phyloP scores from a whole-genome alignment of 2,797 vertebrate species.

The Micromesistius poutassou region DNA sequence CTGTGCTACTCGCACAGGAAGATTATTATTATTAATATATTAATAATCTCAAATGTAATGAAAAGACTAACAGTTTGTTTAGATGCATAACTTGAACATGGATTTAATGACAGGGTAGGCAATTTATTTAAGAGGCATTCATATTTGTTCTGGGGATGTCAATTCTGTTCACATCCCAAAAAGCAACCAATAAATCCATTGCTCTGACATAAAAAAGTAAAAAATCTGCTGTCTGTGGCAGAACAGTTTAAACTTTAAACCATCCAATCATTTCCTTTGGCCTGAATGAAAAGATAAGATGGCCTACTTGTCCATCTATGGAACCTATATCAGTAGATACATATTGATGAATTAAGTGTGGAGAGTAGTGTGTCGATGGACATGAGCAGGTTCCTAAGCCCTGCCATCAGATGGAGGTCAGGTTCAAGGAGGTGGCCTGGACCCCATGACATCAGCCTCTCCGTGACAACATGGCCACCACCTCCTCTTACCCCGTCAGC shows the following conservation, averaged over 20 bases:
- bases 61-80: background rate
- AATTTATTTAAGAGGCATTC: too few relatives aligned
- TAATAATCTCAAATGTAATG: background rate
- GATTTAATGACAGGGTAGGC: background rate
- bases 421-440: slow-evolving; percentile 13
- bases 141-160: too few relatives aligned
- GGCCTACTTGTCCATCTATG: background rate
- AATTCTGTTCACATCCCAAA: too few relatives aligned
- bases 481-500: slow-evolving; percentile 7
- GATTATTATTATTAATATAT: background rate
- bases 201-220: too few relatives aligned
- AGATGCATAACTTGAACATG: background rate
- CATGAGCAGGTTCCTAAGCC: background rate
- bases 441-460: slow-evolving; percentile 19
- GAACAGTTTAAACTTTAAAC: too few relatives aligned
- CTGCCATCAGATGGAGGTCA: slow-evolving; percentile 29
- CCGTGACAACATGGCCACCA: slow-evolving; percentile 27
- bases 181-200: too few relatives aligned
- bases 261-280: too few relatives aligned
- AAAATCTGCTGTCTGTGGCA: too few relatives aligned
- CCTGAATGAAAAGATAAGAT: too few relatives aligned
- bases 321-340: background rate
- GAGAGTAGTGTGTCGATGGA: background rate
- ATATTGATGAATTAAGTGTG: background rate
- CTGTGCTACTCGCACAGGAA: background rate